Base-by-base conservation (phyloP, 2,797 vertebrate genomes). In the Girardinus metallicus region DNA sequence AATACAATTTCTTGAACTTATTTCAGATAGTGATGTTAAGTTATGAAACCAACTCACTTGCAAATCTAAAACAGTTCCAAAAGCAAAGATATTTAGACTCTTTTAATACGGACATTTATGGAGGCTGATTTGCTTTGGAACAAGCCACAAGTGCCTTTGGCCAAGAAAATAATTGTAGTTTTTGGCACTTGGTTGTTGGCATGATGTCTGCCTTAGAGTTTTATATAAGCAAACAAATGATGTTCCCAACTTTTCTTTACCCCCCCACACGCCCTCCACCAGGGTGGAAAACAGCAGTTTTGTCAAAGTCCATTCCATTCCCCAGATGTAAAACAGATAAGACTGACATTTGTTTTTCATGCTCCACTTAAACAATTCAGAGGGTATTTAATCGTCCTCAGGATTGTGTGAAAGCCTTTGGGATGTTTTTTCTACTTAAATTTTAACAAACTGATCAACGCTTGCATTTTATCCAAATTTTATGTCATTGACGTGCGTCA, bases 101-200 rank as follows among this genome's bases (percentile, higher is more conserved):
- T n/a, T 44, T 8, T 43, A 71, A 71, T 12, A n/a, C 13, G 6
- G 13, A 71, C 68, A 71, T 71, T 71, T 71, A 13, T 71, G 26
- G 41, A 44, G 39, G 68, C 26, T 71, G 23, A 44, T 71, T 71
- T 44, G 41, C 41, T 71, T 71, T 44, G 68, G 68, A 71, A 71
- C 41, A 44, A 44, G 68, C 10, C 5, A 29, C 39, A 43, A 44
- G 43, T 71, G 41, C 39, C 68, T 71, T 44, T 71, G 68, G 68
- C 68, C 68, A 71, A 71, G 41, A 71, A 71, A 43, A 43, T 71
- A 71, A 71, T 71, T 71, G 68, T n/a, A 29, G 68, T 44, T 71
- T 71, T 71, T 71, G 68, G 68, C 68, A 44, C 12, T 44, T n/a
- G 10, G 44, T 0, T 64, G 44, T 36, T 60, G 55, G n/a, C 41